Evolutionary conservation across 2,888 invertebrate species (phyloP).

Genomic region (Gymnocheta viridis): DNA sequence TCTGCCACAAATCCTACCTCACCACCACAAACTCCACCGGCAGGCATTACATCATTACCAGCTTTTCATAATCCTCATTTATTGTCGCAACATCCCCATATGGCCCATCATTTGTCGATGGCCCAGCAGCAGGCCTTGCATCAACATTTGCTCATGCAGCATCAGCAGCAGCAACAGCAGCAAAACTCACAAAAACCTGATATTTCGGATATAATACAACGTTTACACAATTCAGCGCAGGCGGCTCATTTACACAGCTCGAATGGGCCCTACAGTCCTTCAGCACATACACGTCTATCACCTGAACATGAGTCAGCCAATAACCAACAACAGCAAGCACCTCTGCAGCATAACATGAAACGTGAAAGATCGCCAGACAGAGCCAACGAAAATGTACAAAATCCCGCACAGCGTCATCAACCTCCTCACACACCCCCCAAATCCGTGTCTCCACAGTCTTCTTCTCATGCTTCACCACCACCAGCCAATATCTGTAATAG

Average conservation of each 20-base stretch:
- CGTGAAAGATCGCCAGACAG: constrained; percentile 80
- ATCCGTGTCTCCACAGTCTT: constrained; percentile 79
- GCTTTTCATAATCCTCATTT: constrained; percentile 71
- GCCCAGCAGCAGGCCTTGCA: constrained; percentile 79
- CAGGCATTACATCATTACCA: constrained; percentile 60
- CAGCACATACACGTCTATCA: constrained; percentile 72
- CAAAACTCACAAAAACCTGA: constrained; percentile 75
- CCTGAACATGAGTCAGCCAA: constrained; percentile 57
- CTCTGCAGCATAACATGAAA: constrained; percentile 73
- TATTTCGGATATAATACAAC: constrained; percentile 80
- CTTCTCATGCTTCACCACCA: constrained; percentile 78
- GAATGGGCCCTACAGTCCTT: constrained; percentile 75
- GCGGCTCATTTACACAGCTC: constrained; percentile 71
- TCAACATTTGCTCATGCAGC: constrained; percentile 77
- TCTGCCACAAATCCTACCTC: constrained; percentile 73
- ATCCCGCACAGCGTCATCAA: constrained; percentile 80
- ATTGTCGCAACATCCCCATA: constrained; percentile 72
- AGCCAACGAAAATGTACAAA: constrained; percentile 76
- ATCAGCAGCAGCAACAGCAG: constrained; percentile 72
- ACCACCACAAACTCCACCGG: constrained; percentile 79
- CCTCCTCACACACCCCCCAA: constrained; percentile 81
- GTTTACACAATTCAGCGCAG: constrained; percentile 79
- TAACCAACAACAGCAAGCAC: constrained; percentile 23
- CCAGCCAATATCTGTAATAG: constrained; percentile 69
- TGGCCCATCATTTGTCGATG: constrained; percentile 74